phyloP scores from a whole-genome alignment of 2,888 invertebrate genomes.

The Xylophagus ater region DNA sequence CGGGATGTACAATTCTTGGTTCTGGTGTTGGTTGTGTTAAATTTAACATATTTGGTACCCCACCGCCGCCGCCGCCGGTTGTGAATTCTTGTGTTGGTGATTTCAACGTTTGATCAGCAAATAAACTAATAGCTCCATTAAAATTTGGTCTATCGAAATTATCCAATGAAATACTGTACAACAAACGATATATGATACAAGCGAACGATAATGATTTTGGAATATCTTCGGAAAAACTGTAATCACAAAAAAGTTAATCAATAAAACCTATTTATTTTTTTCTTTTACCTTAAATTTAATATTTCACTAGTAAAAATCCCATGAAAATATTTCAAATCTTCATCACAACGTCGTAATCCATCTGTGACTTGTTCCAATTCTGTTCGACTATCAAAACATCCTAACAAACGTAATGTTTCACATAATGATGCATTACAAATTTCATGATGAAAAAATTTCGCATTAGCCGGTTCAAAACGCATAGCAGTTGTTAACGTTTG shows the following conservation, averaged over 20 bases:
- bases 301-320: slow-evolving; percentile 67
- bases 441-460: slow-evolving; percentile 95
- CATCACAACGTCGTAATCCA: slow-evolving; percentile 31
- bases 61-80: slow-evolving; percentile 27
- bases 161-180: slow-evolving; percentile 93
- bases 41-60: slow-evolving; percentile 58
- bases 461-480: slow-evolving; percentile 98
- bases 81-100: slow-evolving; percentile 35
- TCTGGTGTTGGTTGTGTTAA: slow-evolving; percentile 61
- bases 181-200: slow-evolving; percentile 70
- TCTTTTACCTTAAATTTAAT: slow-evolving; percentile 40
- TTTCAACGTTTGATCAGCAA: slow-evolving; percentile 27
- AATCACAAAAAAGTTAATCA: slow-evolving; percentile 12
- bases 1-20: slow-evolving; percentile 89
- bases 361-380: slow-evolving; percentile 41
- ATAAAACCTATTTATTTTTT: slow-evolving; percentile 3
- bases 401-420: slow-evolving; percentile 81
- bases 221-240: slow-evolving; percentile 57
- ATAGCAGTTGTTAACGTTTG: slow-evolving; percentile 93
- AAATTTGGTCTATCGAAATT: slow-evolving; percentile 82
- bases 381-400: slow-evolving; percentile 63
- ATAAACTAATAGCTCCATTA: slow-evolving; percentile 47
- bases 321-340: slow-evolving; percentile 46
- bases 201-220: slow-evolving; percentile 72
- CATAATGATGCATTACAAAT: slow-evolving; percentile 89